Evolutionary conservation across 2,113 vertebrate genomes (phyloP).

Genomic region (Gallinago media): DNA sequence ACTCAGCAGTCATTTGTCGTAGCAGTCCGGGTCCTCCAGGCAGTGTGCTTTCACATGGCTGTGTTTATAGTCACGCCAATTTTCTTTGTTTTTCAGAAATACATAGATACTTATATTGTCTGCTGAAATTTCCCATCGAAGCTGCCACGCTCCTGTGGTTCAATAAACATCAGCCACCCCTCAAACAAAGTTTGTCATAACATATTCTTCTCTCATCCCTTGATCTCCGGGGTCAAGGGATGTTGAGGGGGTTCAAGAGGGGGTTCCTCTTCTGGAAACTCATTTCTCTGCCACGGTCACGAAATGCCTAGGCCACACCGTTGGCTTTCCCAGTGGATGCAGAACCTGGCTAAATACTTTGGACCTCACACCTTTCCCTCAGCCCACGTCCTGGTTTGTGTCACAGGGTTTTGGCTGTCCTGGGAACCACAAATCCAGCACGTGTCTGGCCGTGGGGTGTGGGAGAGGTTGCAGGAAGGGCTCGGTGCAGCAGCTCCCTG

Average conservation of each 20-base stretch:
- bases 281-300: background rate
- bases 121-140: background rate
- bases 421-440: background rate
- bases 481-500: accelerated
- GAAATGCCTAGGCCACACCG: background rate
- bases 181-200: background rate
- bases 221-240: background rate
- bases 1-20: slow-evolving; percentile 43
- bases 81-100: background rate
- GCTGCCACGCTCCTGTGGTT: background rate
- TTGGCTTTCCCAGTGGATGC: background rate
- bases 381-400: background rate
- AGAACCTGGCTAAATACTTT: background rate
- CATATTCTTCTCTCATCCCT: background rate
- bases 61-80: slow-evolving; percentile 49
- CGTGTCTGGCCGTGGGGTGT: accelerated
- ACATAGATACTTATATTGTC: background rate
- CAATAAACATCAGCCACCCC: background rate
- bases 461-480: background rate
- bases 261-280: background rate
- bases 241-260: too few species aligned
- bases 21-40: background rate
- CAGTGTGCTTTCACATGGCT: background rate
- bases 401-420: background rate
- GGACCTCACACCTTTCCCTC: background rate